phyloP scores from a whole-genome alignment of 2,113 vertebrate genomes.

The Siniperca chuatsi region DNA sequence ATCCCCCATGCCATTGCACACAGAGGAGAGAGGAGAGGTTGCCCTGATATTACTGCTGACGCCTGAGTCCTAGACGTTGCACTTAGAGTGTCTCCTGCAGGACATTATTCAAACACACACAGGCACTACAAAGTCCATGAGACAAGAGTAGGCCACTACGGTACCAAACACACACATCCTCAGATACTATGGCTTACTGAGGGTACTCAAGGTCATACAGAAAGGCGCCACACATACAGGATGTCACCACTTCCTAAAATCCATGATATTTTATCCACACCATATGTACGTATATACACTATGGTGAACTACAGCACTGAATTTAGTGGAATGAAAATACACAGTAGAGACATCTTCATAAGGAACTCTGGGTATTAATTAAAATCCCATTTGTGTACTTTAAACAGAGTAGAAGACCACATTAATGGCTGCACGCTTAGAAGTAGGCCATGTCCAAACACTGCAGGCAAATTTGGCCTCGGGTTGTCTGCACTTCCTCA shows the following conservation, averaged over 20 bases:
- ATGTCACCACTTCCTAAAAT: slow-evolving; percentile 23
- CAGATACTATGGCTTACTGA: slow-evolving; percentile 41
- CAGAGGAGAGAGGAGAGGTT: slow-evolving; percentile 69
- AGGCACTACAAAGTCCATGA: slow-evolving; percentile 64
- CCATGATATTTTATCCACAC: slow-evolving; percentile 2
- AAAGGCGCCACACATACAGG: slow-evolving; percentile 35
- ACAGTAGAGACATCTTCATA: slow-evolving; percentile 42
- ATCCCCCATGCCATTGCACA: slow-evolving; percentile 71
- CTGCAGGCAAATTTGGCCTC: slow-evolving; percentile 72
- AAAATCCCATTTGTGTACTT: slow-evolving; percentile 74
- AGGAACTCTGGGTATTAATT: slow-evolving; percentile 48
- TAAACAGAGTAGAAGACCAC: slow-evolving; percentile 57
- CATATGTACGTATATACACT: background rate
- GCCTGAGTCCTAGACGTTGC: slow-evolving; percentile 79
- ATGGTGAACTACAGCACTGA: slow-evolving; percentile 8
- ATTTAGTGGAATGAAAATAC: slow-evolving; percentile 42
- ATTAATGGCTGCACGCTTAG: slow-evolving; percentile 71
- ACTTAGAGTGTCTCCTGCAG: slow-evolving; percentile 82
- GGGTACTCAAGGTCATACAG: slow-evolving; percentile 71
- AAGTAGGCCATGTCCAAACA: slow-evolving; percentile 81
- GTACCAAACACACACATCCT: slow-evolving; percentile 49
- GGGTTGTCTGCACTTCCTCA: slow-evolving; percentile 75
- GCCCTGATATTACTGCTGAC: slow-evolving; percentile 82
- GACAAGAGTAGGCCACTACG: slow-evolving; percentile 59
- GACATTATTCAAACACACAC: slow-evolving; percentile 82